Conservation (phyloP, 92 coral and sea anemone genomes). For the Montipora capitata region DNA sequence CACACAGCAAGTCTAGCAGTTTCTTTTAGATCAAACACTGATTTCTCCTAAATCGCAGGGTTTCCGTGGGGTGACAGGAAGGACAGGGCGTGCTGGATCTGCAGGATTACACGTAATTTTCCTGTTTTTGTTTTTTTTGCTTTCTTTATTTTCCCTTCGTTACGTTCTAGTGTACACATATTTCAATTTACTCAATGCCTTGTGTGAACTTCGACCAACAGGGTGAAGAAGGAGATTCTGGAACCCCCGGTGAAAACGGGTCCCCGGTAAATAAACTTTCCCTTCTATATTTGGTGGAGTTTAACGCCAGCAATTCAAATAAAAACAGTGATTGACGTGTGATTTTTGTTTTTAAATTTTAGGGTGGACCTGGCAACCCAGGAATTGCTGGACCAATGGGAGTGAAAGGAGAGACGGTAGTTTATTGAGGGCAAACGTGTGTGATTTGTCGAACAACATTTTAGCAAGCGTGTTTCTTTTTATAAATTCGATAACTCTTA, state of each 20-base stretch:
- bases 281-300: neutral
- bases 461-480: neutral
- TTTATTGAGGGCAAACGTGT: neutral
- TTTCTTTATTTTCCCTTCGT: neutral
- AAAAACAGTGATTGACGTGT: neutral
- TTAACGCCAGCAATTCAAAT: neutral
- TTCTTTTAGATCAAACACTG: neutral
- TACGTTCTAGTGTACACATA: no score
- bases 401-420: slow-evolving; percentile 43
- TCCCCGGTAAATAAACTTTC: slow-evolving; percentile 33
- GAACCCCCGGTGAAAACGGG: slow-evolving; percentile 69
- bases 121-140: neutral
- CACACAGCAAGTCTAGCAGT: no score
- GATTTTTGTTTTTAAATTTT: neutral
- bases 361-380: slow-evolving; percentile 47
- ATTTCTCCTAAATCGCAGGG: slow-evolving; percentile 1
- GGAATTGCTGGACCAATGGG: slow-evolving; percentile 36
- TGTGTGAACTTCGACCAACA: slow-evolving; percentile 1
- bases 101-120: slow-evolving; percentile 35
- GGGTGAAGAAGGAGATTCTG: slow-evolving; percentile 82
- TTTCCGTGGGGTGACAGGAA: slow-evolving; percentile 14
- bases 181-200: neutral
- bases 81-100: slow-evolving; percentile 35
- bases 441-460: neutral
- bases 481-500: neutral